Evolutionary conservation across 2,113 vertebrate genomes (phyloP).

Genomic region (Cnemophilus loriae): DNA sequence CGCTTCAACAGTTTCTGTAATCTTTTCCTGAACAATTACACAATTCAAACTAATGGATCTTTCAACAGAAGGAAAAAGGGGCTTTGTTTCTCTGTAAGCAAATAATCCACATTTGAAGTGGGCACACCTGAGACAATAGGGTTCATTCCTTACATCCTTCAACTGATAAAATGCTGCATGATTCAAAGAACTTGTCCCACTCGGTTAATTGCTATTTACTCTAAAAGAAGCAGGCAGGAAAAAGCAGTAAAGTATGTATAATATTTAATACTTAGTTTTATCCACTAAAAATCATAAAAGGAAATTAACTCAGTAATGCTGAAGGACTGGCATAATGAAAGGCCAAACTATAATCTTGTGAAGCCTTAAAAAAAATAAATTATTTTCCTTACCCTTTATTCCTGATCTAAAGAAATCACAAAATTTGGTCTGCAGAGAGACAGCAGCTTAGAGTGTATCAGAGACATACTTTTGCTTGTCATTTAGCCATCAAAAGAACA

Average conservation of each 20-base stretch:
- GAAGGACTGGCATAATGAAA: neutral
- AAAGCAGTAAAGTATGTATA: neutral
- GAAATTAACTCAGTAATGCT: neutral
- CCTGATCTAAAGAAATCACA: neutral
- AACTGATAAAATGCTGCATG: neutral
- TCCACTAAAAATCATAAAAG: neutral
- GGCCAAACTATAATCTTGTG: neutral
- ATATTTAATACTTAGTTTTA: neutral
- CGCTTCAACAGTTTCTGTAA: neutral
- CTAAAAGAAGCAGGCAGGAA: neutral
- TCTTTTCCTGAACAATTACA: neutral
- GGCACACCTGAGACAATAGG: neutral
- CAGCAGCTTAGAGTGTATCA: neutral
- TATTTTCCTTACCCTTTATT: neutral
- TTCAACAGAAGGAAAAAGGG: neutral
- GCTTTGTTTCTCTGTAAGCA: neutral
- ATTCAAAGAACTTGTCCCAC: neutral
- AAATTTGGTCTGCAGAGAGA: neutral
- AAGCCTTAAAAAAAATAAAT: neutral
- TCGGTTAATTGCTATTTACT: neutral
- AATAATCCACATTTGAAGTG: neutral
- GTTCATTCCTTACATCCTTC: neutral
- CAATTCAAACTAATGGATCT: neutral
- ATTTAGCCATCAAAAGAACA: neutral
- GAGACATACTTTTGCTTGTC: neutral